Evolutionary conservation across 1,140 invertebrate genomes (phyloP).

Genomic region (Tetramorium parvispinum): DNA sequence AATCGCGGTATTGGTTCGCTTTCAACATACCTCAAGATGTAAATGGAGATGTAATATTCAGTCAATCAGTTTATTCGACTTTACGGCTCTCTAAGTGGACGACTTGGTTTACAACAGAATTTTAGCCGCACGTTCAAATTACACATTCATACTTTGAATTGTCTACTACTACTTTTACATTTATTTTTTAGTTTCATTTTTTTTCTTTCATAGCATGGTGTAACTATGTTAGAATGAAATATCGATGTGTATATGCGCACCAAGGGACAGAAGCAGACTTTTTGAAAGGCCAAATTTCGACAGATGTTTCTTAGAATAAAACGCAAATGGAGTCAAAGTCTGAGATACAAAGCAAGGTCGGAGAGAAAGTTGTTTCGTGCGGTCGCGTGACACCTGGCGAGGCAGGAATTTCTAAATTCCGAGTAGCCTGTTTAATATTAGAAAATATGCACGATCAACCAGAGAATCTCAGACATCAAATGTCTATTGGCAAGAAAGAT

Average conservation of each 20-base stretch:
- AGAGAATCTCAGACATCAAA: background rate
- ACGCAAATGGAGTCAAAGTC: background rate
- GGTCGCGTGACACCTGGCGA: background rate
- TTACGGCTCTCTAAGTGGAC: too few species aligned
- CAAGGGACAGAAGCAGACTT: background rate
- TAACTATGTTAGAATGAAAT: too few species aligned
- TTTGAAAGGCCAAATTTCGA: background rate
- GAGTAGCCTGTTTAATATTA: background rate
- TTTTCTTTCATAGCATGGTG: too few species aligned
- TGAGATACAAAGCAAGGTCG: conserved; percentile 24
- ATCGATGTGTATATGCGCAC: too few species aligned
- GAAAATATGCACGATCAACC: background rate
- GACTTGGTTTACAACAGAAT: too few species aligned
- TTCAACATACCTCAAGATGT: background rate
- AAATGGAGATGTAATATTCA: too few species aligned
- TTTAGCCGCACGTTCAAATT: too few species aligned
- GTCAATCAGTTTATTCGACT: too few species aligned
- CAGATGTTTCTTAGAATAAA: background rate
- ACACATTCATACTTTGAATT: too few species aligned
- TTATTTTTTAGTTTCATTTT: too few species aligned
- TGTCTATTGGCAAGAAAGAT: background rate
- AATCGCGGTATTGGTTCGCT: background rate
- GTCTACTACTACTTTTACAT: too few species aligned
- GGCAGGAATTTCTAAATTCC: conserved; percentile 12
- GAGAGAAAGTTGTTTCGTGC: conserved; percentile 31